Conservation (phyloP, 2,888 invertebrate species). For the Barypeithes pellucidus region DNA sequence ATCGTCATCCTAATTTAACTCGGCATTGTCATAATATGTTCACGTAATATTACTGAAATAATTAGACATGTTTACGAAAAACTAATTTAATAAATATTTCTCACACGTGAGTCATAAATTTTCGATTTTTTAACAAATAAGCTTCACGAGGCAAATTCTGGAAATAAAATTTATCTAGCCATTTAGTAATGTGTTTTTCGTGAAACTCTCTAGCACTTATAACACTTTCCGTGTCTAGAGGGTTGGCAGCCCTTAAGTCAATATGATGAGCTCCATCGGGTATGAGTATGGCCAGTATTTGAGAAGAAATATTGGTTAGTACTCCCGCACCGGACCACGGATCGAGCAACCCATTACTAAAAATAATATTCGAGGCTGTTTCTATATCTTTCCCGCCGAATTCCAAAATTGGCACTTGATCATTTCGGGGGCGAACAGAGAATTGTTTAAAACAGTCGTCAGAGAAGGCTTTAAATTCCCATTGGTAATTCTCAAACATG, state of each 20-base stretch:
- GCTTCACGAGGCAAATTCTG: conserved; percentile 11
- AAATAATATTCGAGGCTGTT: conserved; percentile 81
- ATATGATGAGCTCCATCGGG: conserved; percentile 91
- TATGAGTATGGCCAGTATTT: conserved; percentile 81
- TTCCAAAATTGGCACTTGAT: conserved; percentile 78
- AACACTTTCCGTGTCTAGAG: conserved; percentile 80
- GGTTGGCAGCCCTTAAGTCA: conserved; percentile 81
- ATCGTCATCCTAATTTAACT: no score
- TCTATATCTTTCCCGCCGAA: conserved; percentile 88
- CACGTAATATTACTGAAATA: no score
- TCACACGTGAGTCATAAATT: conserved; percentile 8
- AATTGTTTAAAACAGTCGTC: conserved; percentile 46
- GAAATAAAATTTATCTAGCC: conserved; percentile 68
- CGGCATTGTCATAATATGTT: no score
- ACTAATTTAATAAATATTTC: background rate
- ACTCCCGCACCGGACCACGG: conserved; percentile 93
- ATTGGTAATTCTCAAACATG: conserved; percentile 86
- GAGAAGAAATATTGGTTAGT: conserved; percentile 77
- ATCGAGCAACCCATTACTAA: conserved; percentile 89
- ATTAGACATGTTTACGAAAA: no score
- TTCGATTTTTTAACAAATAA: conserved; percentile 7
- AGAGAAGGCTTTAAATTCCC: conserved; percentile 77
- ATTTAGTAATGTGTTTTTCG: conserved; percentile 75
- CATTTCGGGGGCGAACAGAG: conserved; percentile 72
- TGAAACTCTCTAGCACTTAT: conserved; percentile 77